Evolutionary conservation across 2,888 invertebrate genomes (phyloP).

Genomic region (Polymixis lichenea): DNA sequence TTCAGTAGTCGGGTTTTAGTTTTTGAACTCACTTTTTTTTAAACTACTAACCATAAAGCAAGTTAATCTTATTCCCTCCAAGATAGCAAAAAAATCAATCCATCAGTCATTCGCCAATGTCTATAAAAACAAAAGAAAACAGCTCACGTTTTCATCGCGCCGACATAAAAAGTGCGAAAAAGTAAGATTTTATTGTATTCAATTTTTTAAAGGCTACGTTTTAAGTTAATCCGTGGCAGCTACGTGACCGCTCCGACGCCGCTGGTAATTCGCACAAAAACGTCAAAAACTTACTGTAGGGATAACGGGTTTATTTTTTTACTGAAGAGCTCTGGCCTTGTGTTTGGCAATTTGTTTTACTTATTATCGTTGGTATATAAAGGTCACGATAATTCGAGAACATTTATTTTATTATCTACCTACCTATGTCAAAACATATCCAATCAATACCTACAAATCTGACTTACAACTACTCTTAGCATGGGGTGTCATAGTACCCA

Average conservation of each 20-base stretch:
- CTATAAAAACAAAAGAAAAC: conserved; percentile 37
- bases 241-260: conserved; percentile 55
- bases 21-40: too few species aligned
- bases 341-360: conserved; percentile 32
- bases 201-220: conserved; percentile 56
- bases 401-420: background rate
- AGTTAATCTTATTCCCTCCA: background rate
- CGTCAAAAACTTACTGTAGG: conserved; percentile 34
- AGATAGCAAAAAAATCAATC: conserved; percentile 37
- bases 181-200: conserved; percentile 55
- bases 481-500: too few species aligned
- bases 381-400: background rate
- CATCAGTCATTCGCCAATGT: conserved; percentile 16
- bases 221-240: conserved; percentile 50
- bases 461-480: too few species aligned
- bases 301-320: conserved; percentile 32
- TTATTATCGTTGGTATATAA: conserved; percentile 19
- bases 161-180: conserved; percentile 47
- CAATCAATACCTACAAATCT: background rate
- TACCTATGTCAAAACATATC: background rate
- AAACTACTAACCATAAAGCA: background rate
- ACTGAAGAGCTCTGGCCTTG: conserved; percentile 5
- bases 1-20: too few species aligned
- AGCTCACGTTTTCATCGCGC: conserved; percentile 34
- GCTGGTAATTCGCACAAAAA: conserved; percentile 52